Evolutionary conservation across 2,888 invertebrate species (phyloP).

Genomic region (Alviniconcha strummeri): DNA sequence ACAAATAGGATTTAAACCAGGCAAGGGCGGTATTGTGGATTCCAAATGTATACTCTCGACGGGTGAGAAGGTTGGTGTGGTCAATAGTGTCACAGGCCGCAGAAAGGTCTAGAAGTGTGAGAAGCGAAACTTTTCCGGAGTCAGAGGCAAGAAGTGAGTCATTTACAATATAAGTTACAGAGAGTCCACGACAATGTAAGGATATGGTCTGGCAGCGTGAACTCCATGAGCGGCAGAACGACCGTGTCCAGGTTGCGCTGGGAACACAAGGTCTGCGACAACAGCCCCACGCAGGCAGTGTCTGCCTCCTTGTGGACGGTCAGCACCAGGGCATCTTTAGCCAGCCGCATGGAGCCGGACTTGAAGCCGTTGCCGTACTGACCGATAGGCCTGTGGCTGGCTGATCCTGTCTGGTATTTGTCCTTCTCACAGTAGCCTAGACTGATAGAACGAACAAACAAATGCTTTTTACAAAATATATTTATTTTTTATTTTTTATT

Average conservation of each 20-base stretch:
- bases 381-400: slow-evolving; percentile 66
- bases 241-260: slow-evolving; percentile 60
- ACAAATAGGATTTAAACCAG: too few species aligned
- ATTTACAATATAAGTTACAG: too few species aligned
- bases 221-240: slow-evolving; percentile 68
- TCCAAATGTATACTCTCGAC: too few species aligned
- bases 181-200: too few species aligned
- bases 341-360: slow-evolving; percentile 71
- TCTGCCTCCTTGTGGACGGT: slow-evolving; percentile 50
- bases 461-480: too few species aligned
- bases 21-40: too few species aligned
- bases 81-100: too few species aligned
- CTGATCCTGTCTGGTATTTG: slow-evolving; percentile 48
- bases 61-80: too few species aligned
- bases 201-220: slow-evolving; percentile 63
- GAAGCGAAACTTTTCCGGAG: too few species aligned
- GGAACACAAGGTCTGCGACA: slow-evolving; percentile 67
- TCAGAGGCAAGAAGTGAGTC: too few species aligned
- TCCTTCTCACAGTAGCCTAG: slow-evolving; percentile 71
- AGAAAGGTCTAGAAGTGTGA: too few species aligned
- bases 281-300: slow-evolving; percentile 64
- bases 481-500: too few species aligned
- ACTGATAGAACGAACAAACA: slow-evolving; percentile 48
- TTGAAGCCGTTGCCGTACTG: slow-evolving; percentile 73
- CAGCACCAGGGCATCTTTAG: slow-evolving; percentile 69